These are phyloP conservation scores for Catalaphyllia jardinei DNA, from an alignment of 64 coral and sea anemone genomes.

Conservation along the genomic window DNA sequence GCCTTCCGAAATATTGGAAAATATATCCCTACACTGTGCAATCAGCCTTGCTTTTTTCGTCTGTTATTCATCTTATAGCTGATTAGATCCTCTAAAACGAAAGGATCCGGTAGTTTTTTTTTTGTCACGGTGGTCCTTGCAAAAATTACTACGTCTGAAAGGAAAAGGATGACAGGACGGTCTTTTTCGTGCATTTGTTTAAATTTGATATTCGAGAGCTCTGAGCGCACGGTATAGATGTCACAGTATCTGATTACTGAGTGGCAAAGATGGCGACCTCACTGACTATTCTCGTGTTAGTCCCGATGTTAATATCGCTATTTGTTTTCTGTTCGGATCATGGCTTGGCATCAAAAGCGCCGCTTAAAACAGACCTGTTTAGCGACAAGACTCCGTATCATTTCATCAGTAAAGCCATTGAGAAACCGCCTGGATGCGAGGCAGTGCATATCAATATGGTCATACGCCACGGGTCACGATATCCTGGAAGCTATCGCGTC, in stretches of 20 bases:
- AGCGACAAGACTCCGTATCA: slow-evolving; percentile 57
- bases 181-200: no score
- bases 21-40: no score
- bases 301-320: background rate
- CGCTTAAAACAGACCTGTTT: slow-evolving; percentile 8
- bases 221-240: background rate
- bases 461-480: slow-evolving; percentile 62
- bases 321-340: background rate
- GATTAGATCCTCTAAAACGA: no score
- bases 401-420: slow-evolving; percentile 9
- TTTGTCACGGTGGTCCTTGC: no score
- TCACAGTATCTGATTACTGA: no score
- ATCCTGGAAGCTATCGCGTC: slow-evolving; percentile 27
- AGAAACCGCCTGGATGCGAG: slow-evolving; percentile 26
- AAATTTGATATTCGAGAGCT: background rate
- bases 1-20: no score
- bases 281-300: background rate
- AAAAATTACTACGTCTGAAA: no score
- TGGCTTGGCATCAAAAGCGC: background rate
- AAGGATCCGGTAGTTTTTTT: no score
- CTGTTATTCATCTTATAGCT: no score
- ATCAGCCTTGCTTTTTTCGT: no score
- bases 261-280: background rate
- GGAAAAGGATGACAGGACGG: no score
- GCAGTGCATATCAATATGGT: slow-evolving; percentile 71